A percentile compares a stretch with the other conserved stretches of the same genome.
Conservation (phyloP, 2,888 invertebrate genomes). For the Saturnia japonica region DNA sequence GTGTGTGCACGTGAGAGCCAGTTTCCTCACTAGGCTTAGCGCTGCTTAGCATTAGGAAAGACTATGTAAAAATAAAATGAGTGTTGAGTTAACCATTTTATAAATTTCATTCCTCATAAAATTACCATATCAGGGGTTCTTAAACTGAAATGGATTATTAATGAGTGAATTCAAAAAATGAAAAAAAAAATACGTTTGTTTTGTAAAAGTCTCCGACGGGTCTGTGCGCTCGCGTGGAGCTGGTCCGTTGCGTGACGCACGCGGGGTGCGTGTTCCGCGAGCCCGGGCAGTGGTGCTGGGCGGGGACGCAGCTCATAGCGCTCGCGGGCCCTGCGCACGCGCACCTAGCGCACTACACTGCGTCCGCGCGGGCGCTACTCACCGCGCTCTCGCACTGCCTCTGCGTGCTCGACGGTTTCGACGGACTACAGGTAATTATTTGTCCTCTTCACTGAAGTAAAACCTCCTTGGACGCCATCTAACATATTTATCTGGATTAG, state of each 20-base stretch:
- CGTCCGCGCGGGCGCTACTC: constrained; percentile 49
- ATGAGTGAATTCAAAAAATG: too few species aligned
- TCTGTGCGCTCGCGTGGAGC: constrained; percentile 56
- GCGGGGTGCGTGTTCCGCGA: constrained; percentile 46
- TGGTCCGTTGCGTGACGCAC: constrained; percentile 49
- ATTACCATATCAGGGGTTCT: too few species aligned
- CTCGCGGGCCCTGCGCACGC: constrained; percentile 44
- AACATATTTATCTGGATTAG: too few species aligned
- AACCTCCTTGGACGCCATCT: too few species aligned
- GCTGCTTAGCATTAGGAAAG: too few species aligned
- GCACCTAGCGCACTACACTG: constrained; percentile 46
- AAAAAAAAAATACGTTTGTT: too few species aligned
- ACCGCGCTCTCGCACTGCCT: constrained; percentile 53
- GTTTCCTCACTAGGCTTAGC: too few species aligned
- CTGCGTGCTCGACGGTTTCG: constrained; percentile 51
- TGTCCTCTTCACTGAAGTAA: not conserved
- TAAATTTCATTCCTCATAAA: too few species aligned
- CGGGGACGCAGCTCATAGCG: constrained; percentile 49
- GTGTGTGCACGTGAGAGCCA: too few species aligned
- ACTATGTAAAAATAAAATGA: too few species aligned
- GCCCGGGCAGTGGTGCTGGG: constrained; percentile 61
- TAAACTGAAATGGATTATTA: too few species aligned
- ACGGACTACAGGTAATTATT: constrained; percentile 42
- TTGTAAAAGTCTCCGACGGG: constrained; percentile 44
- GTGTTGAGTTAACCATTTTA: too few species aligned